Evolutionary conservation across 1,140 invertebrate genomes (phyloP).

Genomic region (Bursaphelenchus mucronatus): DNA sequence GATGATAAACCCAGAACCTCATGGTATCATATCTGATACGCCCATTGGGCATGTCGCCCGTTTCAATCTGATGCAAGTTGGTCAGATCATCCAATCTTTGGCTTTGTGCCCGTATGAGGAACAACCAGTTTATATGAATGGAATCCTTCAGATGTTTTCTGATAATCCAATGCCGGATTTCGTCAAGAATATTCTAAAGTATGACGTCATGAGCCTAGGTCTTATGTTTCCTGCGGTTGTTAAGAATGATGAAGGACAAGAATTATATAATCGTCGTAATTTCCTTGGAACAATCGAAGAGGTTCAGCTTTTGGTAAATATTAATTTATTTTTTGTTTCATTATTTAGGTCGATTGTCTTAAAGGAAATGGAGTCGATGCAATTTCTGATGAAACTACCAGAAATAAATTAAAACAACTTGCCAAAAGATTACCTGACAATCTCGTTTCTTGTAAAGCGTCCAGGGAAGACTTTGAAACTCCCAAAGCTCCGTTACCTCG

Average conservation of each 20-base stretch:
- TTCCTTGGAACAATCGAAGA: conserved; percentile 52
- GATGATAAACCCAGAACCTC: conserved; percentile 90
- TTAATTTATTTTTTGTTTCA: conserved; percentile 15
- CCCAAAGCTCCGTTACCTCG: conserved; percentile 11
- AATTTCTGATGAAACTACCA: conserved; percentile 39
- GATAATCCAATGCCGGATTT: conserved; percentile 46
- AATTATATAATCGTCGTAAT: conserved; percentile 41
- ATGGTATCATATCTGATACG: conserved; percentile 82
- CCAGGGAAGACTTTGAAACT: neutral
- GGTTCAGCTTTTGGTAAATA: conserved; percentile 50
- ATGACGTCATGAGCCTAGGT: conserved; percentile 36
- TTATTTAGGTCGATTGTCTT: conserved; percentile 39
- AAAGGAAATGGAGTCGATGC: conserved; percentile 32
- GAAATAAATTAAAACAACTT: conserved; percentile 40
- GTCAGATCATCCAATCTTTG: conserved; percentile 82
- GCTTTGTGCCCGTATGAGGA: conserved; percentile 66
- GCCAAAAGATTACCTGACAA: conserved; percentile 38
- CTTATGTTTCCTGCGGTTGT: conserved; percentile 44
- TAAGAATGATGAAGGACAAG: conserved; percentile 34
- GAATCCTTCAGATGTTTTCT: conserved; percentile 66
- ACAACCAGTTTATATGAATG: conserved; percentile 66
- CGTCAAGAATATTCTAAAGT: conserved; percentile 42
- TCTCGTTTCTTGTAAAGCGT: conserved; percentile 21
- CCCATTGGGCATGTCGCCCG: conserved; percentile 83
- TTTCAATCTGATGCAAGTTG: conserved; percentile 84